Evolutionary conservation across 2,888 invertebrate species (phyloP).

Genomic region (Morinoia aosen): DNA sequence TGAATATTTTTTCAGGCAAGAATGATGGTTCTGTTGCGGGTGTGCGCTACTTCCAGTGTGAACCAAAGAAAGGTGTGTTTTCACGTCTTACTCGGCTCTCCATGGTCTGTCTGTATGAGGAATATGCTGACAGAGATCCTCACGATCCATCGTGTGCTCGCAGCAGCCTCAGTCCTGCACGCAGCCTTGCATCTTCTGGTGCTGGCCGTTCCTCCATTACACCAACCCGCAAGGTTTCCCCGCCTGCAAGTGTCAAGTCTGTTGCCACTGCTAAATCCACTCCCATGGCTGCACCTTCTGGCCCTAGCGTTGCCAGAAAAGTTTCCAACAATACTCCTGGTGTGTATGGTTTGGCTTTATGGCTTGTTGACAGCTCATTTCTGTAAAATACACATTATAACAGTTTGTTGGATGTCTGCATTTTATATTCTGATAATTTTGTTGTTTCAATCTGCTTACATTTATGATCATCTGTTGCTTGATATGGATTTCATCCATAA

Average conservation of each 20-base stretch:
- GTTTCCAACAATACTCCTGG: slow-evolving; percentile 51
- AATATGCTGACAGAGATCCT: slow-evolving; percentile 58
- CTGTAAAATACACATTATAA: background rate
- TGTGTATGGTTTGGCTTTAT: background rate
- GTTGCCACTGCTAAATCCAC: slow-evolving; percentile 39
- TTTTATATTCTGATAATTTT: no score
- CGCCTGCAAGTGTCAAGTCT: slow-evolving; percentile 44
- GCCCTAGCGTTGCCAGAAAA: slow-evolving; percentile 58
- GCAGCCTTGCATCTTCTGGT: slow-evolving; percentile 8
- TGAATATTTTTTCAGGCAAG: slow-evolving; percentile 78
- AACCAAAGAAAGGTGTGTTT: slow-evolving; percentile 93
- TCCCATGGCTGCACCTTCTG: slow-evolving; percentile 56
- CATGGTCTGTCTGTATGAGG: slow-evolving; percentile 76
- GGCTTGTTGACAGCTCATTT: no score
- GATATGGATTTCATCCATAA: no score
- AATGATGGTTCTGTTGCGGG: slow-evolving; percentile 97
- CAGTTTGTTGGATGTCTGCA: no score
- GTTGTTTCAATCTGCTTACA: no score
- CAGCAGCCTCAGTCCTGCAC: slow-evolving; percentile 39
- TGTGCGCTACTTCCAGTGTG: slow-evolving; percentile 92
- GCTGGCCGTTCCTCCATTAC: slow-evolving; percentile 40
- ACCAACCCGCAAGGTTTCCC: slow-evolving; percentile 37
- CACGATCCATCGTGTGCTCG: slow-evolving; percentile 39
- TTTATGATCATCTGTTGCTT: no score
- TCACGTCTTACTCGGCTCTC: slow-evolving; percentile 88